These are phyloP conservation scores for Pygoscelis adeliae DNA, from an alignment of 2,113 vertebrate species.

Conservation along the genomic window DNA sequence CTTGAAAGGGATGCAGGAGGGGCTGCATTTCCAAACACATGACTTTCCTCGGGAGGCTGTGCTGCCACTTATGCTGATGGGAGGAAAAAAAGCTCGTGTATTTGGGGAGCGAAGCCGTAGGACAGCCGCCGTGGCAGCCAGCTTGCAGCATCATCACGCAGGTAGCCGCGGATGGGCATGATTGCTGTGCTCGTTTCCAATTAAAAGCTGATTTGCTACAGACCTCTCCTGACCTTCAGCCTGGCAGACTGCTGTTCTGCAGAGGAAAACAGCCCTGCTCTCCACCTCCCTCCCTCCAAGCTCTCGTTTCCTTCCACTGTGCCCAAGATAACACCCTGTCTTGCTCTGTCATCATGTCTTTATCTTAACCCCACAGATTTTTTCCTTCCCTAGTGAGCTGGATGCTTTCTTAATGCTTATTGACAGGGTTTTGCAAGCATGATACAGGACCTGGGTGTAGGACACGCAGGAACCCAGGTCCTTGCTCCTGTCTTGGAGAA, in stretches of 20 bases:
- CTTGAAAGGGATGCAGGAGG: background rate
- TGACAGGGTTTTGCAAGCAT: background rate
- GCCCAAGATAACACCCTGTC: conserved; percentile 1
- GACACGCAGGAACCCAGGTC: background rate
- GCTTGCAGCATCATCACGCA: background rate
- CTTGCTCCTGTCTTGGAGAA: background rate
- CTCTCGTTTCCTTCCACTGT: background rate
- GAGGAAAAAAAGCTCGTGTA: rapidly evolving
- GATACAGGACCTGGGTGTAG: rapidly evolving
- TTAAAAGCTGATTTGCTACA: conserved; percentile 18
- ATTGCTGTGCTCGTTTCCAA: background rate
- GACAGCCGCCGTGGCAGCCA: background rate
- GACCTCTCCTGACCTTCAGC: conserved; percentile 36
- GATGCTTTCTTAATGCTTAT: conserved; percentile 37
- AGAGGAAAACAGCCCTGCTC: background rate
- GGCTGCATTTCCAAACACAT: background rate
- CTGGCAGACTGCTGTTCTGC: background rate
- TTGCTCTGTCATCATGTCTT: conserved; percentile 60
- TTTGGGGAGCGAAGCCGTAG: background rate
- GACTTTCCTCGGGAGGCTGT: background rate
- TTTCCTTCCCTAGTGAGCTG: background rate
- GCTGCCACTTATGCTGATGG: background rate
- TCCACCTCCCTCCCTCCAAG: background rate
- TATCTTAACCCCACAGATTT: conserved; percentile 45
- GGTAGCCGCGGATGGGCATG: background rate